Conservation (phyloP, 2,888 invertebrate species). For the Tachina lurida region DNA sequence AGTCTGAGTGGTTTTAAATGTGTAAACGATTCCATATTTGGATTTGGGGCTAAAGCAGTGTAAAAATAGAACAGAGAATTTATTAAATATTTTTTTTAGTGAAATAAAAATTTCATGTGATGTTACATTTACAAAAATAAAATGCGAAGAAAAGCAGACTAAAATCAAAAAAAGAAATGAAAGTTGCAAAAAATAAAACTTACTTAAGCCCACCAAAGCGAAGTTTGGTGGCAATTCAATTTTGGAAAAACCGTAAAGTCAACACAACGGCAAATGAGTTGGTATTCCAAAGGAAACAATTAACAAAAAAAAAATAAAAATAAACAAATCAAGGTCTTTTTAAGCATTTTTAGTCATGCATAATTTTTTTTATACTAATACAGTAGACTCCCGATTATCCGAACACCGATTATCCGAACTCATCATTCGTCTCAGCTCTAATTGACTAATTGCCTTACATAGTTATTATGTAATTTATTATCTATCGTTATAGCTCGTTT, state of each 20-base stretch:
- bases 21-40: not conserved
- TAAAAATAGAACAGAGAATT: not conserved
- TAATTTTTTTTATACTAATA: not conserved
- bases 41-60: slow-evolving; percentile 4
- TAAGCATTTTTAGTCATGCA: not conserved
- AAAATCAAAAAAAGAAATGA: slow-evolving; percentile 60
- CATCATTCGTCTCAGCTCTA: too few species aligned
- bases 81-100: not conserved
- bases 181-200: slow-evolving; percentile 68
- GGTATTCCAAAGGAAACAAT: slow-evolving; percentile 21
- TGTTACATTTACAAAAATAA: slow-evolving; percentile 18
- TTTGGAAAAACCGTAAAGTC: slow-evolving; percentile 73
- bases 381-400: too few species aligned
- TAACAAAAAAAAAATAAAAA: not conserved
- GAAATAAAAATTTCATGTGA: slow-evolving; percentile 32
- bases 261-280: slow-evolving; percentile 65
- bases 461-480: too few species aligned
- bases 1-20: not conserved
- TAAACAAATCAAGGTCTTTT: not conserved
- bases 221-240: slow-evolving; percentile 73
- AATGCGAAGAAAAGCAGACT: not conserved
- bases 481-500: too few species aligned
- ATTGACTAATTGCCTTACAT: too few species aligned
- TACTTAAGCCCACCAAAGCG: slow-evolving; percentile 61
- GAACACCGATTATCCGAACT: too few species aligned